A percentile compares a stretch with the other conserved stretches of the same genome.
phyloP scores from a whole-genome alignment of 30 jellyfish, hydroid and myxozoan species.

The Chironex yamaguchii region DNA sequence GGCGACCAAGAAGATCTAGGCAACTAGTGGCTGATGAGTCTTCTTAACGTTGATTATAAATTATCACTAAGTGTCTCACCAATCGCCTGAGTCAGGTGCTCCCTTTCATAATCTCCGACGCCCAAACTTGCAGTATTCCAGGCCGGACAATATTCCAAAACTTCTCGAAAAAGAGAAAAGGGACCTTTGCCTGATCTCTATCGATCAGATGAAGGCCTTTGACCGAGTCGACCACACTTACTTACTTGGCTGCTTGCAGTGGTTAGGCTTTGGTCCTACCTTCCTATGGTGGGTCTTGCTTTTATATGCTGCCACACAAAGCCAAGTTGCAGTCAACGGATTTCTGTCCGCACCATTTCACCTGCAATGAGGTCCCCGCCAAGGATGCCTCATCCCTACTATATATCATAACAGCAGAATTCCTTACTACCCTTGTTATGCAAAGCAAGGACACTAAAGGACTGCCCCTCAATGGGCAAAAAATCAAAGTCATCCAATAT shows the following conservation, averaged over 20 bases:
- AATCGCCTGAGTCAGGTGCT: too few species aligned
- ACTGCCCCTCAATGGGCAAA: background rate
- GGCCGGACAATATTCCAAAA: too few species aligned
- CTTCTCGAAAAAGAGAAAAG: too few species aligned
- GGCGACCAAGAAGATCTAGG: too few species aligned
- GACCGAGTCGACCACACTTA: background rate
- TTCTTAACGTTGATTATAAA: too few species aligned
- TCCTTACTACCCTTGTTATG: background rate
- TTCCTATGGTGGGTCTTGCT: background rate
- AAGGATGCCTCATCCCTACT: slow-evolving; percentile 51
- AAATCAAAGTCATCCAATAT: slow-evolving; percentile 5
- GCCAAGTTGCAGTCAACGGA: background rate
- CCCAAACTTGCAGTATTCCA: too few species aligned
- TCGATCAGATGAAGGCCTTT: too few species aligned
- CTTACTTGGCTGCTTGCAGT: background rate
- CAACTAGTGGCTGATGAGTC: too few species aligned
- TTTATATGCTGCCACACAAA: background rate
- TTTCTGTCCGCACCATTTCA: background rate
- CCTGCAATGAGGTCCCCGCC: slow-evolving; percentile 21
- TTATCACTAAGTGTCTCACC: too few species aligned
- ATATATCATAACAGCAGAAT: slow-evolving; percentile 11
- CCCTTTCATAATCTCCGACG: too few species aligned
- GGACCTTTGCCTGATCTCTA: too few species aligned
- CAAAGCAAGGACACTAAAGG: background rate
- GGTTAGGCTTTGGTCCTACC: background rate